Percentiles rank a stretch among this genome's conserved stretches.
phyloP scores from a whole-genome alignment of 2,888 invertebrate genomes.

The Physocephala rufipes region DNA sequence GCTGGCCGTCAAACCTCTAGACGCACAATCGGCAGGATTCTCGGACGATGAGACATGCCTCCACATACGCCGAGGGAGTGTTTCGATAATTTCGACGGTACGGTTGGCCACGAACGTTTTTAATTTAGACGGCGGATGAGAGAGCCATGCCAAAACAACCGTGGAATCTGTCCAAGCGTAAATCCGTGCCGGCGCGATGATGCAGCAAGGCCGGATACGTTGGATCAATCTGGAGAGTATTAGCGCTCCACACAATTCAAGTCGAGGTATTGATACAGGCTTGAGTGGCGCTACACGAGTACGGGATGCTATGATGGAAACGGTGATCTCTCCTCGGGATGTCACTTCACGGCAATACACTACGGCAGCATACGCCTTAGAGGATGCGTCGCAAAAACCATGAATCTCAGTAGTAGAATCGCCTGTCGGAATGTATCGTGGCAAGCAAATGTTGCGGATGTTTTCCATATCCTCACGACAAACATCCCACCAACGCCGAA shows the following conservation, averaged over 20 bases:
- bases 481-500: too few species aligned
- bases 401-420: too few species aligned
- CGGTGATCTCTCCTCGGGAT: too few species aligned
- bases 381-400: too few species aligned
- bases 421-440: too few species aligned
- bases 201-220: background rate
- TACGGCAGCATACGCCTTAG: too few species aligned
- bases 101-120: slow-evolving; percentile 45
- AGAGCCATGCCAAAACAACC: slow-evolving; percentile 46
- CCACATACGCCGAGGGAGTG: background rate
- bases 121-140: slow-evolving; percentile 43
- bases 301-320: too few species aligned
- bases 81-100: background rate
- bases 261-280: background rate
- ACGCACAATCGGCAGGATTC: slow-evolving; percentile 17
- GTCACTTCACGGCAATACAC: too few species aligned
- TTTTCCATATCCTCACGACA: too few species aligned
- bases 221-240: background rate
- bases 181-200: background rate
- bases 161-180: slow-evolving; percentile 43
- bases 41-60: background rate
- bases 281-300: slow-evolving; percentile 25
- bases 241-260: slow-evolving; percentile 18
- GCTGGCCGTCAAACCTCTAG: slow-evolving; percentile 24
- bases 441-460: too few species aligned